Percentiles rank a stretch among this genome's conserved stretches.
Evolutionary conservation across 2,888 invertebrate species (phyloP).

Genomic region (Scotopteryx bipunctaria): DNA sequence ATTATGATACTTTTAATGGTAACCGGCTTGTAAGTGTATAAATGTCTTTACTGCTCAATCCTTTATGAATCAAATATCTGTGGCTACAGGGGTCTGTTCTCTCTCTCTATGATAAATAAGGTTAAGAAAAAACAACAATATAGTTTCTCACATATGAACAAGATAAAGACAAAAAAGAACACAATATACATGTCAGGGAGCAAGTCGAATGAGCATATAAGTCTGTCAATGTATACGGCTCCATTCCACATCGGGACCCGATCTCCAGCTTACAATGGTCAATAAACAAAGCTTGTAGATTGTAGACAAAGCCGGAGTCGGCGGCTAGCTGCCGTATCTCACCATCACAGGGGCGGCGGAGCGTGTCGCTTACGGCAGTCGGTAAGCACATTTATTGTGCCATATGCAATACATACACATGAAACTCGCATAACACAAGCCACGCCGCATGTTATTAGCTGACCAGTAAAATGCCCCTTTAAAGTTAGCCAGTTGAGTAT

Average conservation of each 20-base stretch:
- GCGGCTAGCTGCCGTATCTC: constrained; percentile 63
- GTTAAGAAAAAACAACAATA: background rate
- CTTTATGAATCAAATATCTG: background rate
- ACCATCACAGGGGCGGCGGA: constrained; percentile 67
- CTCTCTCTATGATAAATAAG: background rate
- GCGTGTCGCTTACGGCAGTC: constrained; percentile 73
- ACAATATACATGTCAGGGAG: constrained; percentile 30
- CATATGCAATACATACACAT: constrained; percentile 66
- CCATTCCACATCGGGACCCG: constrained; percentile 65
- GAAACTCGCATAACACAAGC: constrained; percentile 43
- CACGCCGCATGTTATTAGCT: constrained; percentile 27
- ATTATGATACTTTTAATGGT: constrained; percentile 17
- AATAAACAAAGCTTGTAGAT: constrained; percentile 75
- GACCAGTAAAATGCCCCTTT: constrained; percentile 32
- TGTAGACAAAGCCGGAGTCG: constrained; percentile 68
- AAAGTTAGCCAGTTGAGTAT: constrained; percentile 17
- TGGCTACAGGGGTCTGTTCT: background rate
- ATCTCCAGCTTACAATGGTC: constrained; percentile 70
- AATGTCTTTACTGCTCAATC: constrained; percentile 9
- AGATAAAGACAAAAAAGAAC: constrained; percentile 15
- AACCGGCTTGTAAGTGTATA: constrained; percentile 2
- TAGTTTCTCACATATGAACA: constrained; percentile 8
- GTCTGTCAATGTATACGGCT: constrained; percentile 60
- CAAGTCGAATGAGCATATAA: constrained; percentile 33
- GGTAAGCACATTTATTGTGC: constrained; percentile 69